These are phyloP conservation scores for Xiphydria camelus DNA, from an alignment of 2,888 invertebrate genomes.

Conservation along the genomic window DNA sequence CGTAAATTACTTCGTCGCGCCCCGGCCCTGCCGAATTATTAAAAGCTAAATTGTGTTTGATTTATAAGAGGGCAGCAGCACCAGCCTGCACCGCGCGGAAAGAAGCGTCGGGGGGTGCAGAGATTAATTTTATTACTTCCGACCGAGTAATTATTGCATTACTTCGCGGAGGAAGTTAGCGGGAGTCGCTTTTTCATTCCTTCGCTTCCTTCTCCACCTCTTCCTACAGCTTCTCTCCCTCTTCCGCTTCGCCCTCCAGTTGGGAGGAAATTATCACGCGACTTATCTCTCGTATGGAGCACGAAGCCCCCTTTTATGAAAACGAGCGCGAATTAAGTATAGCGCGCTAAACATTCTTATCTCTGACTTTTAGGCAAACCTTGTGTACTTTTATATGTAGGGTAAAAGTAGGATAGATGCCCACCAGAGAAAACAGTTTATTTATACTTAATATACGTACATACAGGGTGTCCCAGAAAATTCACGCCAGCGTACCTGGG, in stretches of 20 bases:
- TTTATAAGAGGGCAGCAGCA: conserved; percentile 52
- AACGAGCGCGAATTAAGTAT: no score
- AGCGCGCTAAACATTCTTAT: no score
- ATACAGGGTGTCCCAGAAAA: no score
- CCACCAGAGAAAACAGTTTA: no score
- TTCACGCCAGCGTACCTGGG: no score
- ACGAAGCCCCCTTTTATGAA: no score
- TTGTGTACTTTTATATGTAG: no score
- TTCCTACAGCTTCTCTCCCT: conserved; percentile 20
- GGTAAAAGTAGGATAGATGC: no score
- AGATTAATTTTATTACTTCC: conserved; percentile 58
- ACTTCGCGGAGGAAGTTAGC: conserved; percentile 46
- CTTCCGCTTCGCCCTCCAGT: conserved; percentile 1
- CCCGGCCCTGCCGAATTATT: conserved; percentile 45
- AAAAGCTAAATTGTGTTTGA: conserved; percentile 56
- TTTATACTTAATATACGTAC: no score
- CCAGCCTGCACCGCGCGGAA: conserved; percentile 4
- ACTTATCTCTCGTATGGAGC: no score
- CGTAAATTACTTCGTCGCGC: conserved; percentile 27
- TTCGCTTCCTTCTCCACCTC: conserved; percentile 7
- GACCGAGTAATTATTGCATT: conserved; percentile 55
- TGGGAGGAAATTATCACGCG: no score
- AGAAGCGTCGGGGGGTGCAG: conserved; percentile 19
- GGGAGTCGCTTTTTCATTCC: conserved; percentile 12
- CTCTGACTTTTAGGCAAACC: no score